Evolutionary conservation across 2,888 invertebrate species (phyloP).

Genomic region (Ommatoiulus sabulosus): DNA sequence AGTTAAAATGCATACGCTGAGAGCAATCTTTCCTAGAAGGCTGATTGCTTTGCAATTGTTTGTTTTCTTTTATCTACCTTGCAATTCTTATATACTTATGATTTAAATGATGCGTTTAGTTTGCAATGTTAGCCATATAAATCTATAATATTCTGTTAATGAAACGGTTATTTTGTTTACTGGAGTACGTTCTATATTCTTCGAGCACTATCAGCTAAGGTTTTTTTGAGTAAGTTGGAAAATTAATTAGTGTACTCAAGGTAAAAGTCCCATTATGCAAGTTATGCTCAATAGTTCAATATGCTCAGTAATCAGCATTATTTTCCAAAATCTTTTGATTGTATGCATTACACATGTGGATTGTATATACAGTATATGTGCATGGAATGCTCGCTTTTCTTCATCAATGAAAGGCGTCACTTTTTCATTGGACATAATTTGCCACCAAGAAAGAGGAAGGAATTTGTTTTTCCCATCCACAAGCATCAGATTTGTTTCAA

Average conservation of each 20-base stretch:
- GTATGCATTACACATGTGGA: not conserved
- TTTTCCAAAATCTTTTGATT: not conserved
- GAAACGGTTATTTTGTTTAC: not conserved
- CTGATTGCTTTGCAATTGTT: not conserved
- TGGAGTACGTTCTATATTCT: slow-evolving; percentile 21
- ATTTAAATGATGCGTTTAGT: not conserved
- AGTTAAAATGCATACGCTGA: not conserved
- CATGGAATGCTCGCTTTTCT: not conserved
- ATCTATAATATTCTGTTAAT: slow-evolving; percentile 22
- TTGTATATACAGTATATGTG: not conserved
- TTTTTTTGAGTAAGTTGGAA: not conserved
- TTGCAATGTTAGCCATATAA: not conserved
- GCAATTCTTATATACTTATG: not conserved
- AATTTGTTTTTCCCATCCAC: too few species aligned
- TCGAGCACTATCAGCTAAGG: not conserved
- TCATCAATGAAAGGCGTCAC: not conserved
- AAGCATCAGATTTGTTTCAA: too few species aligned
- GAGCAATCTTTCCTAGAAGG: not conserved
- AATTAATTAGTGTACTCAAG: not conserved
- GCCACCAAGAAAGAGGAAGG: too few species aligned
- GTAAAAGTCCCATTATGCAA: not conserved
- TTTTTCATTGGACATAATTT: too few species aligned
- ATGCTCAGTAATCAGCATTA: not conserved
- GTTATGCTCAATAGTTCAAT: not conserved
- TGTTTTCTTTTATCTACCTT: not conserved